These are phyloP conservation scores for Cheiracanthium punctorium DNA, from an alignment of 2,888 invertebrate species.

Conservation along the genomic window DNA sequence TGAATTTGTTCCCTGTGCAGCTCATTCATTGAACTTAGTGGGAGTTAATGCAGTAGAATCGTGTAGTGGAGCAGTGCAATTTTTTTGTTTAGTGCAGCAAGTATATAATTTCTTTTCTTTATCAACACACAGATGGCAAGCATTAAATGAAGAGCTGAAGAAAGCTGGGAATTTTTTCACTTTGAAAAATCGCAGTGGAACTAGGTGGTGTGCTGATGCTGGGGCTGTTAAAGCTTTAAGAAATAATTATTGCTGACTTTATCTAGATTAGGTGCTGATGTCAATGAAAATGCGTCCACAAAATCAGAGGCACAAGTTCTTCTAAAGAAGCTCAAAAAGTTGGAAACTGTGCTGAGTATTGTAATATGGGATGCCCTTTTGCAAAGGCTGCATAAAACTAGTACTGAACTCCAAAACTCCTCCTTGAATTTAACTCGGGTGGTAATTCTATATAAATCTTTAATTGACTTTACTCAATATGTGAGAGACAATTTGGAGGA, in stretches of 20 bases:
- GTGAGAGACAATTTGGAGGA: too few relatives aligned
- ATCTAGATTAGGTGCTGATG: neutral
- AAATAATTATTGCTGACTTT: neutral
- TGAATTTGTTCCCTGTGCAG: conserved; percentile 20
- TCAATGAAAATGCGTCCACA: neutral
- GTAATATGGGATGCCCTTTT: neutral
- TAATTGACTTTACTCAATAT: too few relatives aligned
- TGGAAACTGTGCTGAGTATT: neutral
- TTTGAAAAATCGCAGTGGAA: neutral
- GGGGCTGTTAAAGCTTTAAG: conserved; percentile 9
- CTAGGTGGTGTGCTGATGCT: conserved; percentile 2
- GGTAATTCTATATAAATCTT: neutral
- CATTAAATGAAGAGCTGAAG: neutral
- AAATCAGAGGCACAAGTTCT: neutral
- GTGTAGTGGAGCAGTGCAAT: conserved; percentile 13
- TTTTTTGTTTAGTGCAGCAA: conserved; percentile 14
- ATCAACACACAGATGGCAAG: conserved; percentile 18
- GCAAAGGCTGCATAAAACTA: neutral
- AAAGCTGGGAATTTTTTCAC: neutral
- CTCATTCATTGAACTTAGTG: conserved; percentile 16
- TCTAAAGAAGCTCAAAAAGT: neutral
- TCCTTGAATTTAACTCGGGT: neutral
- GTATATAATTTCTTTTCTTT: conserved; percentile 29
- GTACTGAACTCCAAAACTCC: neutral
- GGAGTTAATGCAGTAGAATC: conserved; percentile 13